Evolutionary conservation across 2,113 vertebrate genomes (phyloP).

Genomic region (Phycodurus eques): DNA sequence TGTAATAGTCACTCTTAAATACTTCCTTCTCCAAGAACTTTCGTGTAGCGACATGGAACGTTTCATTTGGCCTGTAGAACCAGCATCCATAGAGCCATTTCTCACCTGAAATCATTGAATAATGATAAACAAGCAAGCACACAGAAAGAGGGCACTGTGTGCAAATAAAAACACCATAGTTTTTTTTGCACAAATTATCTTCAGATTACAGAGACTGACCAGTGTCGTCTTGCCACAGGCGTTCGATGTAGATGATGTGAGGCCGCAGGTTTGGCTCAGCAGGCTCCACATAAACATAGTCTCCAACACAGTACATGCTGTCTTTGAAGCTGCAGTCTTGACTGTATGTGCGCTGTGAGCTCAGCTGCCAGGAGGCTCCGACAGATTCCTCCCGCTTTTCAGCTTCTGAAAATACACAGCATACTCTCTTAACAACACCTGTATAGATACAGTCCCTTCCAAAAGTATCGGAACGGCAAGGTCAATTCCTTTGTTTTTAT

Average conservation of each 20-base stretch:
- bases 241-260: conserved; percentile 97
- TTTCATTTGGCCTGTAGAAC: conserved; percentile 99
- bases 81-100: conserved; percentile 98
- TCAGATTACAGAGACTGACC: conserved; percentile 74
- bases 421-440: background rate
- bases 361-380: conserved; percentile 81
- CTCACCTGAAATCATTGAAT: conserved; percentile 77
- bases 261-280: conserved; percentile 90
- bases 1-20: conserved; percentile 99
- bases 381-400: conserved; percentile 92
- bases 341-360: conserved; percentile 90
- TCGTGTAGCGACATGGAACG: conserved; percentile 94
- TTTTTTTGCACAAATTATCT: background rate
- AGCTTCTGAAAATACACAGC: conserved; percentile 79
- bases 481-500: no score
- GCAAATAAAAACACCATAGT: background rate
- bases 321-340: conserved; percentile 99
- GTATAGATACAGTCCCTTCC: background rate
- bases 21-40: conserved; percentile 99
- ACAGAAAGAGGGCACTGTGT: background rate
- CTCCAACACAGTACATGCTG: conserved; percentile 96
- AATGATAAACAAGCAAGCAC: background rate
- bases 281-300: conserved; percentile 96
- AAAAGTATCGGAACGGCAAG: no score
- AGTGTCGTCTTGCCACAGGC: conserved; percentile 93